Evolutionary conservation across 2,113 vertebrate species (phyloP), one percentile per base, ranked within the genome.

Genomic region (Salvelinus namaycush): DNA sequence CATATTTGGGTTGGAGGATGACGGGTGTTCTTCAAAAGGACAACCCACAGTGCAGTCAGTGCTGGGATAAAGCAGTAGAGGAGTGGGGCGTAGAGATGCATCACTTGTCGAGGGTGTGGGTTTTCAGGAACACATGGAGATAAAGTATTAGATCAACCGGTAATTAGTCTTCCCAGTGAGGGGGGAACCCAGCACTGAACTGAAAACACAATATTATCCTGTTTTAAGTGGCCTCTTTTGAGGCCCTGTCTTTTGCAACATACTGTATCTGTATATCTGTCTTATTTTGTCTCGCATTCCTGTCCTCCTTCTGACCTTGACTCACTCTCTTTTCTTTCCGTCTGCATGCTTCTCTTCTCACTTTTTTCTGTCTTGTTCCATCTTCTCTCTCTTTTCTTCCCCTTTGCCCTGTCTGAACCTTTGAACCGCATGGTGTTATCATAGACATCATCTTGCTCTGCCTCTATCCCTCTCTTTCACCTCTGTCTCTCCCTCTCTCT

Each of bases 111-210:
- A 75, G 24, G 79, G 83, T 81, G 87, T 87, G 89, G 68, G 79
- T 88, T 90, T 87, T 85, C 79, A 34, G 78, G 72, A 83, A 82
- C 75, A 76, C 49, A 80, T 82, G 79, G 86, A 83, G 68, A 84
- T 76, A 80, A 79, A 88, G 83, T 80, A 89, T 82, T 84, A 83
- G 79, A 89, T 89, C 82, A 87, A 90, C 90, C 86, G 85, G 87
- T 79, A 89, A 88, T 91, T 90, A 91, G 82, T 86, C 76, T 89
- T 85, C 86, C 89, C 16, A 18, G 84, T 86, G 86, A 75, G 79
- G 74, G 81, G 86, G 86, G 85, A 87, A 87, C 88, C 88, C 81
- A 79, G 62, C 76, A 83, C 54, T 90, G 88, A 90, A 91, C 85
- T 70, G 87, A 81, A 87, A 87, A 80, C 73, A 79, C 83, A 88